Evolutionary conservation across 2,113 vertebrate species (phyloP).

Genomic region (Nothocercus nigrocapillus): DNA sequence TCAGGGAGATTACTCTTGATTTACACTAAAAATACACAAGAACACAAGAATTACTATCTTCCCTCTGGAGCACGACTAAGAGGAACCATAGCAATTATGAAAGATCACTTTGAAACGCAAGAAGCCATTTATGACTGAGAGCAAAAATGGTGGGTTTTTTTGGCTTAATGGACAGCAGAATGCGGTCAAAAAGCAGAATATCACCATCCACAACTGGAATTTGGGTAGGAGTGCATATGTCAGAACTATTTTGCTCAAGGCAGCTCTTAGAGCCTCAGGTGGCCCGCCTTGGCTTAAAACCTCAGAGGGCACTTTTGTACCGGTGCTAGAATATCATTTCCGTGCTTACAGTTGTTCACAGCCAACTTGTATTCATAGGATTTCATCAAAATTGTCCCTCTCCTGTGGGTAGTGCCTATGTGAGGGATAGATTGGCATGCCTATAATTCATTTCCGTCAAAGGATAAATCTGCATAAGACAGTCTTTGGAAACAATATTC

Average conservation of each 20-base stretch:
- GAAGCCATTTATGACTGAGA: background rate
- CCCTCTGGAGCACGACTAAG: background rate
- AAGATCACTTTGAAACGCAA: background rate
- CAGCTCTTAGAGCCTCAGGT: background rate
- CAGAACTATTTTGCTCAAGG: background rate
- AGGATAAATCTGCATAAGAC: background rate
- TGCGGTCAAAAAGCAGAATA: background rate
- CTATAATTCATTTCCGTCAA: background rate
- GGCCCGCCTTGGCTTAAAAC: background rate
- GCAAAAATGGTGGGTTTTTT: background rate
- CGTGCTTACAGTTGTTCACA: background rate
- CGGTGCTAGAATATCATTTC: background rate
- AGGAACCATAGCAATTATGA: background rate
- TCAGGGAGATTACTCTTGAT: background rate
- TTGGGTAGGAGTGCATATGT: background rate
- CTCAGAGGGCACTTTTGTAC: background rate
- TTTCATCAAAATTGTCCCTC: accelerated
- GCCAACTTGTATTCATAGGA: accelerated
- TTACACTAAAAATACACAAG: conserved; percentile 21
- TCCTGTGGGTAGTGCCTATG: accelerated
- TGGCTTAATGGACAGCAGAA: background rate
- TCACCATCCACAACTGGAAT: background rate
- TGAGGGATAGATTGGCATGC: background rate
- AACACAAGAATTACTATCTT: background rate
- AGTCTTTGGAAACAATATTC: background rate